Evolutionary conservation across 2,888 invertebrate species (phyloP).

Genomic region (Aquatica leii): DNA sequence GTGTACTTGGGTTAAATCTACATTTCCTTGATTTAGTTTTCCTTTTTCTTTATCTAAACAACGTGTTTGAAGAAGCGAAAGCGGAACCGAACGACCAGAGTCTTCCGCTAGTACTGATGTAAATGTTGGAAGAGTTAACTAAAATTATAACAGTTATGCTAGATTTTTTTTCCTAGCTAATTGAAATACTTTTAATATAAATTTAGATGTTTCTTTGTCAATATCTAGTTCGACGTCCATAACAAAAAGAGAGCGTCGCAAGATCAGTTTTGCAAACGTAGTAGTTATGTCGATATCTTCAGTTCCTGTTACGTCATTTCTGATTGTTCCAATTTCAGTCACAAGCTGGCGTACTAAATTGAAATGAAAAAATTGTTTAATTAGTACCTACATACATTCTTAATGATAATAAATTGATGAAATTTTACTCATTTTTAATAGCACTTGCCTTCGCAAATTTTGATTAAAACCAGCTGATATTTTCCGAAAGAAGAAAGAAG

Average conservation of each 20-base stretch:
- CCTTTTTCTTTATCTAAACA: constrained; percentile 40
- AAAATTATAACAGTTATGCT: constrained; percentile 24
- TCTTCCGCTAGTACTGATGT: constrained; percentile 32
- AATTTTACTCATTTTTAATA: too few relatives aligned
- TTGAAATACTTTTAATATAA: constrained; percentile 39
- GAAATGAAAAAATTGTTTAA: constrained; percentile 17
- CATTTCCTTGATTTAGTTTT: constrained; percentile 26
- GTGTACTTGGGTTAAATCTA: constrained; percentile 43
- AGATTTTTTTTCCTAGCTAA: not conserved
- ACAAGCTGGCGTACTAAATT: constrained; percentile 32
- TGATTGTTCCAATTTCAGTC: constrained; percentile 34
- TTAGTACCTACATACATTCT: too few relatives aligned
- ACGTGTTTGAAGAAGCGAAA: constrained; percentile 40
- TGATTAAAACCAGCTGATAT: too few relatives aligned
- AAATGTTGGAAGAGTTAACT: constrained; percentile 43
- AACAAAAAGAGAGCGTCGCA: constrained; percentile 44
- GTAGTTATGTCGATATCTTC: constrained; percentile 39
- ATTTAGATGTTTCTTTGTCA: constrained; percentile 39
- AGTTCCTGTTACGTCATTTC: not conserved
- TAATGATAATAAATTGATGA: too few relatives aligned
- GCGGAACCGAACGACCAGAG: constrained; percentile 40
- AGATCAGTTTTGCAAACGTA: constrained; percentile 44
- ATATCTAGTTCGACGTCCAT: constrained; percentile 46
- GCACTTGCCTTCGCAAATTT: too few relatives aligned
- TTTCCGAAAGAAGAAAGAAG: too few relatives aligned